phyloP scores from a whole-genome alignment of 2,797 vertebrate genomes.

The Etheostoma nigrum region DNA sequence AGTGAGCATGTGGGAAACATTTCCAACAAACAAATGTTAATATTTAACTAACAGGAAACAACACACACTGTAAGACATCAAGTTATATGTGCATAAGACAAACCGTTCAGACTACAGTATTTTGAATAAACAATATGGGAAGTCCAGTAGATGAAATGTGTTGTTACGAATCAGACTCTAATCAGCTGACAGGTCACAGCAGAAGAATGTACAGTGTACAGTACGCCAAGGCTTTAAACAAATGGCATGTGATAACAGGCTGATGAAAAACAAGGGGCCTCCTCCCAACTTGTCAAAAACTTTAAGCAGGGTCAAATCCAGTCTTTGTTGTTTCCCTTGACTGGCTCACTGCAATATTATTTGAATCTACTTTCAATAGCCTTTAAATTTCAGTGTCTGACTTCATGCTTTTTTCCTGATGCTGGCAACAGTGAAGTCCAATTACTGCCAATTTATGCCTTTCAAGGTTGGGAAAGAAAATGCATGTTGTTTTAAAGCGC shows the following conservation, averaged over 20 bases:
- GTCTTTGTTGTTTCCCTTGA: slow-evolving; percentile 43
- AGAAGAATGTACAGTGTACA: slow-evolving; percentile 82
- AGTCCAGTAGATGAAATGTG: slow-evolving; percentile 35
- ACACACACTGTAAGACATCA: background rate
- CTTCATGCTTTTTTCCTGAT: slow-evolving; percentile 10
- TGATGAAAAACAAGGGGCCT: slow-evolving; percentile 71
- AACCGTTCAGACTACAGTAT: background rate
- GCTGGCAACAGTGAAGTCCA: slow-evolving; percentile 1
- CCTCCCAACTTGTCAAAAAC: slow-evolving; percentile 50
- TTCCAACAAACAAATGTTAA: background rate
- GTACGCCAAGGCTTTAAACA: slow-evolving; percentile 72
- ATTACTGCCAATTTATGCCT: background rate
- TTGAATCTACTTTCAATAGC: slow-evolving; percentile 21
- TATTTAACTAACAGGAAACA: background rate
- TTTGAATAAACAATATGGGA: slow-evolving; percentile 23
- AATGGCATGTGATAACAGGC: slow-evolving; percentile 77
- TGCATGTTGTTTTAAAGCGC: background rate
- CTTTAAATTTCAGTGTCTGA: background rate
- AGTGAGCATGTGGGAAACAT: background rate
- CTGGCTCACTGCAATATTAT: slow-evolving; percentile 13
- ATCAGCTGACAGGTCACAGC: slow-evolving; percentile 79
- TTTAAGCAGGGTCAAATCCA: slow-evolving; percentile 48
- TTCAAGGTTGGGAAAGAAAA: slow-evolving; percentile 1
- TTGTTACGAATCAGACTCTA: slow-evolving; percentile 34
- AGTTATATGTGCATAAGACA: background rate